These are phyloP conservation scores for Microcebus griseorufus DNA, from an alignment of 2,113 vertebrate species.

Conservation along the genomic window DNA sequence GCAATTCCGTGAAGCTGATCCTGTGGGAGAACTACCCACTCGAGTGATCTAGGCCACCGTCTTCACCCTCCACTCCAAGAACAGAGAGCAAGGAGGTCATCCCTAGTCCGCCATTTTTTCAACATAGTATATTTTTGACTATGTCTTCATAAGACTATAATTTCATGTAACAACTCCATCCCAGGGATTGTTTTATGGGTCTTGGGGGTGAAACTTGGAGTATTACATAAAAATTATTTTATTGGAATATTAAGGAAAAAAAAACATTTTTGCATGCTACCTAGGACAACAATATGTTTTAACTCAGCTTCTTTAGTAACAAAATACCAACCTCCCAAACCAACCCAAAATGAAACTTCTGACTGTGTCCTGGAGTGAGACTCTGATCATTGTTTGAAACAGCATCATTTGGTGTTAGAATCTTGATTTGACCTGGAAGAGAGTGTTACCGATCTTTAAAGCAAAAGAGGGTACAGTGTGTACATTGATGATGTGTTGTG, in stretches of 20 bases:
- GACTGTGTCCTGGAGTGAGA: background rate
- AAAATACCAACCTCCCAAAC: background rate
- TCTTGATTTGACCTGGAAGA: background rate
- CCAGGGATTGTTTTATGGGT: background rate
- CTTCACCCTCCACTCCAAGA: no score
- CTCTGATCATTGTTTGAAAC: background rate
- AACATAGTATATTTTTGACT: background rate
- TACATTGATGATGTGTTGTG: background rate
- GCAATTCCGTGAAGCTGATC: no score
- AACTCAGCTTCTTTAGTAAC: background rate
- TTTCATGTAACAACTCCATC: background rate
- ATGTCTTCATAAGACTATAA: background rate
- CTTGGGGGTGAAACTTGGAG: background rate
- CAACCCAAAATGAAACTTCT: background rate
- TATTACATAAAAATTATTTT: background rate
- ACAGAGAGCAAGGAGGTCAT: no score
- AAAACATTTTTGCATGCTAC: background rate
- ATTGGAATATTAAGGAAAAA: background rate
- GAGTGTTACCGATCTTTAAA: background rate
- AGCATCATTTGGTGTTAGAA: background rate
- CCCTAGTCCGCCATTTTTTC: no score
- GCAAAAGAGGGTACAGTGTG: background rate
- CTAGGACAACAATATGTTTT: background rate
- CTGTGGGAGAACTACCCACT: no score
- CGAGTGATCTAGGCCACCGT: no score